phyloP scores from a whole-genome alignment of 2,113 vertebrate genomes.

The Psophia crepitans region DNA sequence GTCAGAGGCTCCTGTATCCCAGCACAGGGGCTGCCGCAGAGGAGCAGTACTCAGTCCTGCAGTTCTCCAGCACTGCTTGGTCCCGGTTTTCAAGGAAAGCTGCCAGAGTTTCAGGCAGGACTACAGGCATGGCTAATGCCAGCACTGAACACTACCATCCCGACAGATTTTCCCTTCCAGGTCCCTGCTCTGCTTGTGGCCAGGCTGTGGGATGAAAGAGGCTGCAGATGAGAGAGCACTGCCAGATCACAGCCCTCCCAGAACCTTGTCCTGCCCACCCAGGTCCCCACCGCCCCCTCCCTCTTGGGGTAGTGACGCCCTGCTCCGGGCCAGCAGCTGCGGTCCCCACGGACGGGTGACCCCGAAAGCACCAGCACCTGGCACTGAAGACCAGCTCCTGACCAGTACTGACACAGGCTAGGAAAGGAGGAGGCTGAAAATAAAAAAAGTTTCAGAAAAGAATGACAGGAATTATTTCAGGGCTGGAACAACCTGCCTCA shows the following conservation, averaged over 20 bases:
- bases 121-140: not conserved
- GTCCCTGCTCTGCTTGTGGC: not conserved
- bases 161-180: not conserved
- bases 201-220: not conserved
- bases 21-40: not conserved
- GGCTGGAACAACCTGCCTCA: slow-evolving; percentile 54
- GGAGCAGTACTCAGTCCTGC: not conserved
- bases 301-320: not conserved
- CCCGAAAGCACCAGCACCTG: not conserved
- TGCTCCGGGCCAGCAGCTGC: not conserved
- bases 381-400: not conserved
- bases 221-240: not conserved
- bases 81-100: not conserved
- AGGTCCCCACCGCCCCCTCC: not conserved
- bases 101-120: not conserved
- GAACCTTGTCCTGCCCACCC: not conserved
- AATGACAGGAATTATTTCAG: slow-evolving; percentile 42
- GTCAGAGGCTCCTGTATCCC: not conserved
- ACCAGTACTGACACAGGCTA: not conserved
- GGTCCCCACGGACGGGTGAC: not conserved
- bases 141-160: not conserved
- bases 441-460: not conserved
- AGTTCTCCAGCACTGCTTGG: not conserved
- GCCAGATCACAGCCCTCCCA: not conserved
- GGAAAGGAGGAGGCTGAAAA: not conserved